phyloP scores from a whole-genome alignment of 2,797 vertebrate species.

The Loris lydekkerianus region DNA sequence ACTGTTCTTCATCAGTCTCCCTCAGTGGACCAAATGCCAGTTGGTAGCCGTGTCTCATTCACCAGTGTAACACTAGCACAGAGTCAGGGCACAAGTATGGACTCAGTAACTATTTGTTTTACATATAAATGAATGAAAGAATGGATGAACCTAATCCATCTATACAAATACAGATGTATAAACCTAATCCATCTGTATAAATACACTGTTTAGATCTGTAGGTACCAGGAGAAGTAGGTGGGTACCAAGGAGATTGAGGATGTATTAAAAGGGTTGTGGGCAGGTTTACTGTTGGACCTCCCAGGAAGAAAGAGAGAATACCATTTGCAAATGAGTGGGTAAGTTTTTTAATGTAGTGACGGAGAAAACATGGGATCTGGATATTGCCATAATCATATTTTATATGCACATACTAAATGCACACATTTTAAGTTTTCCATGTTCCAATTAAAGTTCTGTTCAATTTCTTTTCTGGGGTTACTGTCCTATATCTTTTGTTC shows the following conservation, averaged over 20 bases:
- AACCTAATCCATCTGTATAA: not conserved
- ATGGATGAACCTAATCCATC: not conserved
- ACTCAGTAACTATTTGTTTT: not conserved
- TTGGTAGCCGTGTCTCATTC: not conserved
- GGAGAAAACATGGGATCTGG: slow-evolving; percentile 39
- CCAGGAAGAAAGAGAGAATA: not conserved
- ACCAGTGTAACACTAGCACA: not conserved
- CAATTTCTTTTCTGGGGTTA: slow-evolving; percentile 24
- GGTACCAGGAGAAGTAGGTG: not conserved
- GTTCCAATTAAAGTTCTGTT: not conserved
- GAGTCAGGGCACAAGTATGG: not conserved
- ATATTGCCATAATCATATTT: not conserved
- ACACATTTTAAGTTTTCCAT: slow-evolving; percentile 35
- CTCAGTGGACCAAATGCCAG: not conserved
- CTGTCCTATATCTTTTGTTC: not conserved
- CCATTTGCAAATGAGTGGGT: not conserved
- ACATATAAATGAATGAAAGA: not conserved
- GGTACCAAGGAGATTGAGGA: not conserved
- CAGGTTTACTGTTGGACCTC: not conserved
- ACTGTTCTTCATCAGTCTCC: not conserved
- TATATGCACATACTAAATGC: not conserved
- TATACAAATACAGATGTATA: no score
- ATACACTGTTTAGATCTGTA: not conserved
- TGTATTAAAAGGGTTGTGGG: not conserved
- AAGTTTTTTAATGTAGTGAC: not conserved